These are phyloP conservation scores for Zosterops pallidus DNA, from an alignment of 2,113 vertebrate genomes.

Conservation along the genomic window DNA sequence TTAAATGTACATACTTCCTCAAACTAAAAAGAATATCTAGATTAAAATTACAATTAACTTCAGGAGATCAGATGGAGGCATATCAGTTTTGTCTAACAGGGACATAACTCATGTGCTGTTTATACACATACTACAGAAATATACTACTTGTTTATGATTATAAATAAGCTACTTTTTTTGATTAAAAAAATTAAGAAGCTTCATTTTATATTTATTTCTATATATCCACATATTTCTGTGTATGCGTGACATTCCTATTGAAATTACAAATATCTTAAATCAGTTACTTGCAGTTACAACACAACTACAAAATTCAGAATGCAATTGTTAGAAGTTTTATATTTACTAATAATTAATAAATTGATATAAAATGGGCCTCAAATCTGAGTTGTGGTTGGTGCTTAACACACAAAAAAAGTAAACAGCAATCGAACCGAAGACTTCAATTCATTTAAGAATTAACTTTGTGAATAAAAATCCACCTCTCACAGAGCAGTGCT, in stretches of 20 bases:
- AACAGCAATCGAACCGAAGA: neutral
- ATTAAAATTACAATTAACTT: neutral
- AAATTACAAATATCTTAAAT: neutral
- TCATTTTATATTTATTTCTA: neutral
- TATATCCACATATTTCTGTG: neutral
- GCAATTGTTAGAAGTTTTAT: neutral
- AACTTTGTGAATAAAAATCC: neutral
- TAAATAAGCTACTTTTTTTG: no score
- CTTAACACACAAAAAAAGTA: neutral
- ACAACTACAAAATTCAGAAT: neutral
- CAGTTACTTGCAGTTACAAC: neutral
- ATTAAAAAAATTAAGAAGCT: neutral
- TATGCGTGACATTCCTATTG: neutral
- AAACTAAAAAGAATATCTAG: neutral
- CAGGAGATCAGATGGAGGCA: neutral
- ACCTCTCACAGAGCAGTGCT: neutral
- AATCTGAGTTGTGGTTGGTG: neutral
- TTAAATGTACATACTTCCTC: neutral
- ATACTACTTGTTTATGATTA: neutral
- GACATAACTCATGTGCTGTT: neutral
- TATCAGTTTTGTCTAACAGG: neutral
- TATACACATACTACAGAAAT: neutral
- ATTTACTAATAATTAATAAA: neutral
- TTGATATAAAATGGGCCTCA: neutral
- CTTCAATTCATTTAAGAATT: neutral